phyloP scores from a whole-genome alignment of 92 coral and sea anemone species.

The Epizoanthus stellaris region DNA sequence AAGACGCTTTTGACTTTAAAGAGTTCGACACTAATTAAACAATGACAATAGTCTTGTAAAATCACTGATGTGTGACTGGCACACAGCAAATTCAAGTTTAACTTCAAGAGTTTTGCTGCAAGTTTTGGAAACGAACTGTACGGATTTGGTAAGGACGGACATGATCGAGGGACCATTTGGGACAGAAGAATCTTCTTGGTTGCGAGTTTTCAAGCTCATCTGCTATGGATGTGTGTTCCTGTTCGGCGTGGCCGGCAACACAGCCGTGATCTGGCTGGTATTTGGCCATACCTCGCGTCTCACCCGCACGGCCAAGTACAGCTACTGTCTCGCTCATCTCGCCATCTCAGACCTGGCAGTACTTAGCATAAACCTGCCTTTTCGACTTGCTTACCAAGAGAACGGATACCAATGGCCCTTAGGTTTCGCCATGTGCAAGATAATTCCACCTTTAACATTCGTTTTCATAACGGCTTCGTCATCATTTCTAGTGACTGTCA shows the following conservation, averaged over 20 bases:
- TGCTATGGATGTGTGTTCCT: slow-evolving; percentile 58
- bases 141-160: too few species aligned
- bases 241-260: slow-evolving; percentile 47
- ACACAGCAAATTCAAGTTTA: too few species aligned
- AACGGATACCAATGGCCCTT: slow-evolving; percentile 65
- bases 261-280: slow-evolving; percentile 56
- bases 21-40: too few species aligned
- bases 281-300: slow-evolving; percentile 34
- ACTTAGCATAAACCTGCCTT: slow-evolving; percentile 53
- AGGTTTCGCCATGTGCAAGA: slow-evolving; percentile 55
- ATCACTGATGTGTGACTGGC: too few species aligned
- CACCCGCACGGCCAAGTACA: slow-evolving; percentile 31
- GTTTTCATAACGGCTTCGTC: slow-evolving; percentile 60
- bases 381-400: slow-evolving; percentile 64
- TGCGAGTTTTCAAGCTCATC: slow-evolving; percentile 53
- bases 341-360: slow-evolving; percentile 64
- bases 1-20: too few species aligned
- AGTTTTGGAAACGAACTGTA: too few species aligned
- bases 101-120: too few species aligned
- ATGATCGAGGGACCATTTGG: not conserved
- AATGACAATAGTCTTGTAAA: too few species aligned
- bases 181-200: slow-evolving; percentile 35
- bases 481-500: slow-evolving; percentile 53
- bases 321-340: slow-evolving; percentile 52
- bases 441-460: slow-evolving; percentile 58